Base-by-base conservation (phyloP, 1,140 invertebrate species). In the Caenorhabditis inopinata region DNA sequence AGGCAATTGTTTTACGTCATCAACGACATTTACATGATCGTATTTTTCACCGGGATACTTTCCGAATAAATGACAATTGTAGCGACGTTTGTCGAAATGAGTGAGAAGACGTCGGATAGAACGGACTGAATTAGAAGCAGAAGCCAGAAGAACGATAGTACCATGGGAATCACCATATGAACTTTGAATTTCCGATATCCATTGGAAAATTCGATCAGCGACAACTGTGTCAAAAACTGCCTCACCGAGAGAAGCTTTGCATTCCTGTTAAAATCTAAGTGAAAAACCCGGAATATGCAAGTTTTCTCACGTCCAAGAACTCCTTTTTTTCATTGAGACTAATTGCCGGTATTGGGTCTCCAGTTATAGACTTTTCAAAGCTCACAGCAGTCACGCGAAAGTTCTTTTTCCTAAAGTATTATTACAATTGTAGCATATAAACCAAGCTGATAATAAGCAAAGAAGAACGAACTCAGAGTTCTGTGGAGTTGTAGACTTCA, bases 31-130 rank as follows among this genome's bases (percentile, higher is more conserved):
- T n/a, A 68, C 58, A 38, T 68, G 25, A 18, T 68, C 58, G n/a
- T 38, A 68, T 11, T 38, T 23, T 21, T 68, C 32, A 9, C 58
- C 58, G 1, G 58, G 58, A 68, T 68, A 68, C 23, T 68, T 68
- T 68, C 58, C 58, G 32, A 68, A 68, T 12, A 68, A 38, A 68
- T 68, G 58, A 38, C 58, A 68, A 68, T 68, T 68, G 32, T 68
- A 68, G 21, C 58, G 58, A 21, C 58, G 11, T 21, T 68, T 68
- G 11, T 68, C 58, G n/a, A 68, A 68, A 68, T 68, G 58, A 9
- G 58, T 68, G 32, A 68, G 58, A 35, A 68, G 58, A 21, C 58
- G 58, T 38, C 58, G 29, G 38, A 68, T 68, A 2, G 32, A 68
- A 21, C 58, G 58, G 21, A 68, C 58, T 7, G 58, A 68, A 18